Percentiles rank a stretch among this genome's conserved stretches.
phyloP scores from a whole-genome alignment of 2,113 vertebrate species.

The Oryzias melastigma region DNA sequence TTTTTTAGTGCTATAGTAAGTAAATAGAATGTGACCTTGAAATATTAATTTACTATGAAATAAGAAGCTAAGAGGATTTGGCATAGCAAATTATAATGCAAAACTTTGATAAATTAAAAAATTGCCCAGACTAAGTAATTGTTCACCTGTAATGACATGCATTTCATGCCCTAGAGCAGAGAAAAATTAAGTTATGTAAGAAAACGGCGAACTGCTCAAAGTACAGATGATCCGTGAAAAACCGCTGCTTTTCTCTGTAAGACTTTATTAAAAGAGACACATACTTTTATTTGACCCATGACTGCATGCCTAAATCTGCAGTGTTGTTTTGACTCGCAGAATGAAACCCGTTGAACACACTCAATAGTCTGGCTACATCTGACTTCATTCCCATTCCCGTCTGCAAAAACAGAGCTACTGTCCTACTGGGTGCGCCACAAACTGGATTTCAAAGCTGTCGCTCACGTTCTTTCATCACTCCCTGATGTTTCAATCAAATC shows the following conservation, averaged over 20 bases:
- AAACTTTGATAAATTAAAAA: no score
- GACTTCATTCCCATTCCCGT: constrained; percentile 25
- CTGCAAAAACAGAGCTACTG: constrained; percentile 9
- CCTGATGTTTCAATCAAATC: constrained; percentile 45
- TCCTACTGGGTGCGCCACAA: constrained; percentile 11
- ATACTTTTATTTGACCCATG: no score
- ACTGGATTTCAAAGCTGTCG: constrained; percentile 29
- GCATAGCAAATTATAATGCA: constrained; percentile 5
- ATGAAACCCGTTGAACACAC: constrained; percentile 10
- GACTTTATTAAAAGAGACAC: no score
- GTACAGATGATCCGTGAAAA: no score
- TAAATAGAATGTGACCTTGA: constrained; percentile 29
- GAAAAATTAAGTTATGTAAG: no score
- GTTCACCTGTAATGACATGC: constrained; percentile 6
- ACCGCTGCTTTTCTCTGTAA: no score
- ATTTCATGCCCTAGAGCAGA: background rate
- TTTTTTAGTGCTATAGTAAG: background rate
- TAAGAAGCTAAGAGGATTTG: constrained; percentile 39
- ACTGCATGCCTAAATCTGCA: background rate
- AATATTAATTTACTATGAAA: constrained; percentile 19
- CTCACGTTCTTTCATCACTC: constrained; percentile 26
- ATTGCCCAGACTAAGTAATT: background rate
- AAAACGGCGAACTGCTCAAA: no score
- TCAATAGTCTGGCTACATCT: constrained; percentile 8
- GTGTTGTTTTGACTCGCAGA: constrained; percentile 25